Conservation (phyloP, 2,797 vertebrate species). For the Sebastes vulpes region DNA sequence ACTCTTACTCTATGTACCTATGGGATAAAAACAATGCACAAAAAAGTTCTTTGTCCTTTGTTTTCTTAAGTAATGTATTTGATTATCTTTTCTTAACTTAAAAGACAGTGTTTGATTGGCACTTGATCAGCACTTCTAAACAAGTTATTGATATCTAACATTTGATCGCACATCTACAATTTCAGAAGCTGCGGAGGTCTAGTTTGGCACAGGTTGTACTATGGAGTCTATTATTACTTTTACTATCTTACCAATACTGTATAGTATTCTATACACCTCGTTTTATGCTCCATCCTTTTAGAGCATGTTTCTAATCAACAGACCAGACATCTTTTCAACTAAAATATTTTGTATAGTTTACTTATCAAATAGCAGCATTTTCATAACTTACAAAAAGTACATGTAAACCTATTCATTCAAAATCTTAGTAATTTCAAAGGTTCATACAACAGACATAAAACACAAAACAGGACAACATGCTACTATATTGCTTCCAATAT, state of each 20-base stretch:
- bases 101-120: constrained; percentile 89
- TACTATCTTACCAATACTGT: constrained; percentile 88
- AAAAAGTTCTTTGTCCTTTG: constrained; percentile 84
- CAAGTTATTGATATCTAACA: constrained; percentile 89
- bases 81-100: constrained; percentile 89
- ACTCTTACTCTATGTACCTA: constrained; percentile 89
- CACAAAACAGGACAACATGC: constrained; percentile 92
- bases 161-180: constrained; percentile 89
- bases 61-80: constrained; percentile 85
- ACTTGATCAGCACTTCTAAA: constrained; percentile 91
- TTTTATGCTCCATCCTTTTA: constrained; percentile 81
- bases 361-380: constrained; percentile 92
- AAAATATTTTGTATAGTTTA: constrained; percentile 91
- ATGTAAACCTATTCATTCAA: constrained; percentile 93
- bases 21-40: constrained; percentile 88
- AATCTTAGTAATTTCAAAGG: constrained; percentile 90
- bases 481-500: constrained; percentile 92
- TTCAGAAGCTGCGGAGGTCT: constrained; percentile 89
- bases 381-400: constrained; percentile 91
- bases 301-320: constrained; percentile 87
- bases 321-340: constrained; percentile 89
- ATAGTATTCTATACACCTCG: constrained; percentile 86
- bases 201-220: constrained; percentile 88
- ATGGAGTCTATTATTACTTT: constrained; percentile 88
- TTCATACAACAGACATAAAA: constrained; percentile 91